Conservation (phyloP, 2,888 invertebrate species). For the Heliconius erato region DNA sequence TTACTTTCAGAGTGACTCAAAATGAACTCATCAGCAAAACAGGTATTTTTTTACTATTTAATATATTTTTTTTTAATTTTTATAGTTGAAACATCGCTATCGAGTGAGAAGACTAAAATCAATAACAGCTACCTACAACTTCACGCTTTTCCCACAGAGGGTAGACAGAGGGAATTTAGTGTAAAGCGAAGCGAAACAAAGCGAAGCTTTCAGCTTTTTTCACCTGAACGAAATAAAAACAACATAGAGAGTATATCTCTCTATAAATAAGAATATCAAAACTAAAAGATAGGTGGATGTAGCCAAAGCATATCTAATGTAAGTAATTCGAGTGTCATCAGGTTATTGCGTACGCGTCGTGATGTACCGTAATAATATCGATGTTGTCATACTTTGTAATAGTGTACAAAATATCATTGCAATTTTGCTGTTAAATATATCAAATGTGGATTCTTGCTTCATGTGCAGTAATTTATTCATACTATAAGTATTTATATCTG, state of each 20-base stretch:
- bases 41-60: constrained; percentile 6
- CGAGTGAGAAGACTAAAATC: too few species aligned
- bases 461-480: background rate
- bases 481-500: background rate
- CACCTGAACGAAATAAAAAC: too few species aligned
- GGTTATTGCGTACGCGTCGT: constrained; percentile 22
- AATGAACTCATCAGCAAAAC: constrained; percentile 25
- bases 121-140: too few species aligned
- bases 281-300: background rate
- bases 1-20: constrained; percentile 27
- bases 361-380: constrained; percentile 26
- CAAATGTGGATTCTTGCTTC: background rate
- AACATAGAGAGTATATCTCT: too few species aligned
- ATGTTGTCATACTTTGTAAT: constrained; percentile 22
- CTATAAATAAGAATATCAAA: background rate
- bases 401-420: background rate
- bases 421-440: constrained; percentile 5
- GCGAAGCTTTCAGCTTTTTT: too few species aligned
- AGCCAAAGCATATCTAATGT: constrained; percentile 21
- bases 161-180: too few species aligned
- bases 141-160: too few species aligned
- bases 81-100: too few species aligned
- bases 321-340: constrained; percentile 37
- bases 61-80: too few species aligned
- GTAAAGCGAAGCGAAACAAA: too few species aligned